Base-by-base conservation (phyloP, 2,113 vertebrate species). In the Pao palembangensis region DNA sequence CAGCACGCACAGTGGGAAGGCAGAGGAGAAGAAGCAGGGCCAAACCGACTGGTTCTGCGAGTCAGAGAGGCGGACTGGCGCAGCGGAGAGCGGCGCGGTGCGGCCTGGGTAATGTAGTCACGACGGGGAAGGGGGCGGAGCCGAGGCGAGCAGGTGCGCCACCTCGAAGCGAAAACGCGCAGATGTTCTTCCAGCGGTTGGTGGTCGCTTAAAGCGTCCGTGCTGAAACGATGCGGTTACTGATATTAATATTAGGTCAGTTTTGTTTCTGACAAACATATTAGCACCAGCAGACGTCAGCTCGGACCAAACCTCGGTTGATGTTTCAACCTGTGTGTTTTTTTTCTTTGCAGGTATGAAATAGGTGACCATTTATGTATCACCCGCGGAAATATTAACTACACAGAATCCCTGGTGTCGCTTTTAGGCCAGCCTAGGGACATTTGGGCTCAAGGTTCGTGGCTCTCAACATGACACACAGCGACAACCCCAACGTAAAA, bases 41-140 rank as follows among this genome's bases (percentile, higher is more conserved):
- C 83, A 81, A 85, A 80, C 88, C 85, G 77, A 90, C 91, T 85
- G 89, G 89, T 91, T 91, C 86, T 83, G 80, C 84, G 79, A 89
- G 81, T 76, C 77, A 59, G 74, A 20, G 78, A 76, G 77, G 75
- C 83, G 80, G 87, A 89, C 89, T 88, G 87, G 88, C 86, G 88
- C 88, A 90, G 88, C 70, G 67, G 60, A 71, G 86, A 75, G 83
- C 11, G 69, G 74, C 66, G 90, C 90, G 75, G 74, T 86, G 92
- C 74, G 46, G 65, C 69, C 44, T 90, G 91, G 92, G 91, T 87
- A 88, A 51, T 91, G 91, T 90, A 92, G 91, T 93, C 86, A 38
- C 23, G 50, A 14, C 3, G 19, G 46, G 12, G 19, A 3, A 7
- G 21, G n/a, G 5, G 11, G 71, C 51, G 79, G 74, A 72, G 76